These are phyloP conservation scores for Phymanthus crucifer DNA, from an alignment of 92 coral and sea anemone species.

Conservation along the genomic window DNA sequence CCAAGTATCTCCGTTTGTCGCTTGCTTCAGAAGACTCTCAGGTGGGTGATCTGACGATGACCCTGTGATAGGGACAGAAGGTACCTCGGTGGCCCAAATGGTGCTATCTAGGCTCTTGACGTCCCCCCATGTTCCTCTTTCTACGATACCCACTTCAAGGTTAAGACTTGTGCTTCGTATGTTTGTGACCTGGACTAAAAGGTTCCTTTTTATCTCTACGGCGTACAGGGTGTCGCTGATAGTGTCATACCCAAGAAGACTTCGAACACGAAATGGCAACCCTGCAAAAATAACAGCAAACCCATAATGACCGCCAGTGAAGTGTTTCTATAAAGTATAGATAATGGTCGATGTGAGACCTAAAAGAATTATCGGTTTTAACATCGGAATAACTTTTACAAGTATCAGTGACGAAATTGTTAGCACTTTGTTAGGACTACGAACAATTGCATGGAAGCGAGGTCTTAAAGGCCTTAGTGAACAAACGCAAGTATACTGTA, in stretches of 20 bases:
- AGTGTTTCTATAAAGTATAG: too few relatives aligned
- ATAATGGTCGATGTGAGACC: too few relatives aligned
- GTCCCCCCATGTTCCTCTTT: slow-evolving; percentile 12
- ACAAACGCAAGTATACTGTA: too few relatives aligned
- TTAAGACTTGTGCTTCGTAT: slow-evolving; percentile 3
- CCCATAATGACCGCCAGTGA: not conserved
- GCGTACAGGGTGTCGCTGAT: slow-evolving; percentile 7
- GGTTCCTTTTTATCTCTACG: not conserved
- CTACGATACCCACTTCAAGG: not conserved
- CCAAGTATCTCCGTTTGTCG: slow-evolving; percentile 37
- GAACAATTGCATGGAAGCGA: too few relatives aligned
- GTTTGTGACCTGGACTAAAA: slow-evolving; percentile 10
- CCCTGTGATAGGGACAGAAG: slow-evolving; percentile 33
- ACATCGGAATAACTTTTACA: not conserved
- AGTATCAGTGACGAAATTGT: too few relatives aligned
- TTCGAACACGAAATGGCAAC: slow-evolving; percentile 19
- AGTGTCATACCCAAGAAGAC: slow-evolving; percentile 30
- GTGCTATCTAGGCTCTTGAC: slow-evolving; percentile 5
- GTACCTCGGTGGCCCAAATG: slow-evolving; percentile 44
- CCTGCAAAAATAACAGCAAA: slow-evolving; percentile 10
- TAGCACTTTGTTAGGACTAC: too few relatives aligned
- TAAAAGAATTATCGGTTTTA: not conserved
- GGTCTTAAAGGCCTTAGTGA: too few relatives aligned
- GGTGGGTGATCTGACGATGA: slow-evolving; percentile 19
- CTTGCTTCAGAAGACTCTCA: slow-evolving; percentile 24